Evolutionary conservation across 2,113 vertebrate genomes (phyloP), one percentile per base, ranked within the genome.

Genomic region (Cavia aperea): DNA sequence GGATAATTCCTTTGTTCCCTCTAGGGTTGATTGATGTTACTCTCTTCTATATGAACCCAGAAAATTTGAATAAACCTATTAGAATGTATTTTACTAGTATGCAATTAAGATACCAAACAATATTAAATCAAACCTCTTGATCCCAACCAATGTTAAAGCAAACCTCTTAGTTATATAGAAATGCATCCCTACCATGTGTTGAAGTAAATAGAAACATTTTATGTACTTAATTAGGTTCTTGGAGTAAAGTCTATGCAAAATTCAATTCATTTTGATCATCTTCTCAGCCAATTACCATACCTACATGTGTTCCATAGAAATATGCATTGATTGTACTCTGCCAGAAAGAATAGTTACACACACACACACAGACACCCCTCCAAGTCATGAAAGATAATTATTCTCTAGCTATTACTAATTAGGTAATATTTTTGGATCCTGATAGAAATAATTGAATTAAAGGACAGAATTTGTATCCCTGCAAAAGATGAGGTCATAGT

Each of bases 341-440:
- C 58, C 68, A 65, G 46, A 94, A 86, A 66, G 63, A 95, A 88
- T 7, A 49, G 26, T n/a, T 56, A 36, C 62, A n/a, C 29, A 49
- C 7, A 89, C 19, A 86, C 14, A 49, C 39, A 36, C 5, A 43
- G 6, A 31, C 15, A 4, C 43, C 0, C n/a, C 51, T 78, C 58
- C n/a, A 72, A 66, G 56, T 73, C 54, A 82, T 72, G 31, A 83
- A 72, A 23, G 8, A 39, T 24, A 85, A 36, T 65, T 85, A 49
- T 84, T 86, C 85, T 86, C 77, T 77, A 82, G 26, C 10, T 43
- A 31, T 43, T 88, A 51, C 33, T 91, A 95, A 91, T 93, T 65
- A 91, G 63, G 21, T 86, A 68, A 49, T 33, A 72, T 8, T 77
- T 81, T 84, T 86, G 88, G 16, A 58, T 78, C 9, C 15, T 62